Percentiles rank a stretch among this genome's conserved stretches.
Evolutionary conservation across 2,888 invertebrate species (phyloP).

Genomic region (Plebejus anna): DNA sequence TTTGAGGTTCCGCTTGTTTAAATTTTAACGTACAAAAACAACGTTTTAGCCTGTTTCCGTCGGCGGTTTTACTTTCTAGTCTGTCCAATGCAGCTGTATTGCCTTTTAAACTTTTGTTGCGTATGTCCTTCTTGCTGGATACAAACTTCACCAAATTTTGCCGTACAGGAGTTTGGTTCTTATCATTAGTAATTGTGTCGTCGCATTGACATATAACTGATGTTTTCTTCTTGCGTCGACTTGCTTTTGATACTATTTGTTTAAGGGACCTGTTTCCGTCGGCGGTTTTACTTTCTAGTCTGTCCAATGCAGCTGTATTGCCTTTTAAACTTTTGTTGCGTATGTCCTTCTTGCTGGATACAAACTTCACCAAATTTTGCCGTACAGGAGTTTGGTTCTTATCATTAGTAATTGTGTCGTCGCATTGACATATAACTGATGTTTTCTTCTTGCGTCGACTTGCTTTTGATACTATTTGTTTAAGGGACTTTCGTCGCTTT

Average conservation of each 20-base stretch:
- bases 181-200: background rate
- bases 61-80: background rate
- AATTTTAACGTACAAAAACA: constrained; percentile 26
- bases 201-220: background rate
- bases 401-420: background rate
- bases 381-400: background rate
- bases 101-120: background rate
- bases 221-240: background rate
- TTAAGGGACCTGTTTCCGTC: background rate
- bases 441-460: background rate
- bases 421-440: background rate
- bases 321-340: background rate
- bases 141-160: background rate
- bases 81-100: background rate
- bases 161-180: background rate
- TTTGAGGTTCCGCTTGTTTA: background rate
- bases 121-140: background rate
- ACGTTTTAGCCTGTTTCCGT: constrained; percentile 5
- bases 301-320: background rate
- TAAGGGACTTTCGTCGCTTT: constrained; percentile 8
- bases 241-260: no score
- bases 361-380: background rate
- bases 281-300: background rate
- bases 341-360: background rate
- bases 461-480: constrained; percentile 15